Evolutionary conservation across 1,140 invertebrate genomes (phyloP), one percentile per base, ranked within the genome.

Genomic region (Babylonia areolata): DNA sequence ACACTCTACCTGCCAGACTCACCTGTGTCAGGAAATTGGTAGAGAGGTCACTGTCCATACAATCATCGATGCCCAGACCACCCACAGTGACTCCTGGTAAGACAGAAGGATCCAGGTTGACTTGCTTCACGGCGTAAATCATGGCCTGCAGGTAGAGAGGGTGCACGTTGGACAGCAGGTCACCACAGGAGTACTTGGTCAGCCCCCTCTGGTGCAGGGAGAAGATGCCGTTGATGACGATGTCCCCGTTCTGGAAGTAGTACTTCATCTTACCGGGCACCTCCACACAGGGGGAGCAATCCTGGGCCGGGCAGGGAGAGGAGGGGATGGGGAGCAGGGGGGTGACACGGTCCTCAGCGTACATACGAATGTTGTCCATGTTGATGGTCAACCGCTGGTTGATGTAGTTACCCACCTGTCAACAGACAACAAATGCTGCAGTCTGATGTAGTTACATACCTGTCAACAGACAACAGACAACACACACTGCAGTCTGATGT

Each of bases 121-220:
- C 96, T 54, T 95, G 93, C 90, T 97, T 96, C 3, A 97, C 92
- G 1, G 97, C 97, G 93, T 96, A 97, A 0, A 97, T 95, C 96
- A 97, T 97, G 2, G 97, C 97, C 93, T 97, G 97, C 69, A 97
- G 93, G 23, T 96, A 95, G 92, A 83, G 69, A 37, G 73, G 77
- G 33, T 97, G 92, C 3, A 97, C 96, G 33, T 88, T 88, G 58
- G 89, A 86, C 9, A 86, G 64, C 15, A 85, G 88, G 3, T 69
- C 39, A 37, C 90, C 93, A 88, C 92, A 93, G 31, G 87, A 88
- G 31, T 91, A 64, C 35, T 89, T 88, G n/a, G 75, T 78, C 0
- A 1, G 20, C 0, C 91, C 92, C 9, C 51, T 37, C 12, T 88
- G 46, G 82, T 93, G 93, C 11, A 93, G 75, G 54, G 90, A 90